Base-by-base conservation (phyloP, 2,888 invertebrate species). In the Peribatodes rhomboidaria region DNA sequence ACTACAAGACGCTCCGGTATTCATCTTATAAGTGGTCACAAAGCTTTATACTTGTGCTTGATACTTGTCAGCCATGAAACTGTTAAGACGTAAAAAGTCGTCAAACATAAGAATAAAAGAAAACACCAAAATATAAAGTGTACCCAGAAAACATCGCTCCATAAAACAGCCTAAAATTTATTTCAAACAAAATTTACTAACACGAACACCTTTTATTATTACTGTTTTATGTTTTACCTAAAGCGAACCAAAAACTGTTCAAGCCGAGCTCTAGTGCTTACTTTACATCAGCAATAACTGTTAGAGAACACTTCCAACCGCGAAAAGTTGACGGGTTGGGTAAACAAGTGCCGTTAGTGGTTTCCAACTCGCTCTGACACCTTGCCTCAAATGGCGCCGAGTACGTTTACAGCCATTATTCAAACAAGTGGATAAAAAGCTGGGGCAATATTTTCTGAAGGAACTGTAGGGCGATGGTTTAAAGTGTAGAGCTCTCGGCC, bases 361-460 rank as follows among this genome's bases (percentile, higher is more conserved):
- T 90, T 88, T 78, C 67, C 80, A 85, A 87, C 84, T 88, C 82
- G 82, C 88, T 85, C 82, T 84, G 90, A 87, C 90, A 92, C 92
- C 92, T 92, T 88, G 83, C 85, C 56, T 88, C 85, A 87, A 90
- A 90, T 87, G 87, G 88, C 86, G 82, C 83, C 84, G 81, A 90
- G 91, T 89, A 89, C 90, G 85, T 88, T 91, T 89, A 90, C 89
- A 87, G 86, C 87, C 89, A 92, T 92, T 91, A 92, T 92, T 92
- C 92, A 92, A 93, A 92, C 92, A 91, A 91, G 90, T 87, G 87
- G 89, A 90, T 92, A 92, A 92, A 92, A 92, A 92, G 90, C 89
- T 86, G 80, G 83, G 89, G 89, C 89, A 91, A 93, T 92, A 93
- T 93, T 93, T 93, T 92, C 86, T 82, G 84, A 89, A 89, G 89